Evolutionary conservation across 1,140 invertebrate genomes (phyloP).

Genomic region (Drosophila novamexicana): DNA sequence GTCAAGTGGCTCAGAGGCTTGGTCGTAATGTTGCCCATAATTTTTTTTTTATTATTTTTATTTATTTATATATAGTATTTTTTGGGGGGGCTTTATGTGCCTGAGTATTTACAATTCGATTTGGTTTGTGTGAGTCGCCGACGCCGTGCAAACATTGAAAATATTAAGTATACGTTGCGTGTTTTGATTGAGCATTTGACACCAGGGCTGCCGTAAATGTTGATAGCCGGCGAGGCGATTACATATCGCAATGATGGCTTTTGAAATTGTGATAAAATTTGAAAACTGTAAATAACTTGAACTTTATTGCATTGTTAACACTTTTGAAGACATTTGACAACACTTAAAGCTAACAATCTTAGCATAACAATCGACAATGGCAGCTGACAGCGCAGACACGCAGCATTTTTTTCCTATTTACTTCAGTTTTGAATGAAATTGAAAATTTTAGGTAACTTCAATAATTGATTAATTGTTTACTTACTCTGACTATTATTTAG

Average conservation of each 20-base stretch:
- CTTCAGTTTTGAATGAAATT: too few species aligned
- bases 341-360: slow-evolving; percentile 5
- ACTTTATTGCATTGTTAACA: slow-evolving; percentile 13
- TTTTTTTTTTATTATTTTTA: slow-evolving; percentile 28
- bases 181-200: slow-evolving; percentile 46
- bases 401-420: neutral
- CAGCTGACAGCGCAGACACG: neutral
- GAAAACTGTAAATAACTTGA: slow-evolving; percentile 14
- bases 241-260: slow-evolving; percentile 12
- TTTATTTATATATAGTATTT: slow-evolving; percentile 28
- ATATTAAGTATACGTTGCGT: slow-evolving; percentile 72
- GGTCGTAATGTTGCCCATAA: slow-evolving; percentile 32
- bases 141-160: slow-evolving; percentile 49
- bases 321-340: slow-evolving; percentile 1
- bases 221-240: slow-evolving; percentile 42
- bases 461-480: too few species aligned
- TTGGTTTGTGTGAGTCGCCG: slow-evolving; percentile 58
- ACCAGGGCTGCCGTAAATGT: slow-evolving; percentile 63
- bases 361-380: neutral
- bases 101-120: slow-evolving; percentile 74
- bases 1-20: slow-evolving; percentile 77
- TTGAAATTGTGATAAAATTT: slow-evolving; percentile 6
- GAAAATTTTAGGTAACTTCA: too few species aligned
- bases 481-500: too few species aligned
- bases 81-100: slow-evolving; percentile 38